A percentile compares a stretch with the other conserved stretches of the same genome.
phyloP scores from a whole-genome alignment of 1,140 invertebrate species.

The Aphelinus atriplicis region DNA sequence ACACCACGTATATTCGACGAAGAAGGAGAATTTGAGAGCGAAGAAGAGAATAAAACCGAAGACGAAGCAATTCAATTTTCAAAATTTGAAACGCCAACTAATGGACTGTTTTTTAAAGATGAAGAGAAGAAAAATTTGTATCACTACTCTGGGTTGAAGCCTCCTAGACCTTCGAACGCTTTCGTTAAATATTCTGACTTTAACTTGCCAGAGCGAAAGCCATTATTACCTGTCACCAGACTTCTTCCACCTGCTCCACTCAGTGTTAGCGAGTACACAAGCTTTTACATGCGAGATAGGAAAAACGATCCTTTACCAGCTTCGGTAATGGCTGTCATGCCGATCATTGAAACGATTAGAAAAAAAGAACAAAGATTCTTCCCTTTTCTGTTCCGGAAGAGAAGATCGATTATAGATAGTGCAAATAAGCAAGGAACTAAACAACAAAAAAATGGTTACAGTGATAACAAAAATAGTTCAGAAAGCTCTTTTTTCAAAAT shows the following conservation, averaged over 20 bases:
- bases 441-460: too few species aligned
- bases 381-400: slow-evolving; percentile 31
- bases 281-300: slow-evolving; percentile 30
- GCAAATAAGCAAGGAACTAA: background rate
- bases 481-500: background rate
- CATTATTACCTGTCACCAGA: slow-evolving; percentile 25
- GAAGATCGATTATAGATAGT: slow-evolving; percentile 12
- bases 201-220: background rate
- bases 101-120: slow-evolving; percentile 2
- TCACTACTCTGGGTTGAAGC: slow-evolving; percentile 14
- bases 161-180: background rate
- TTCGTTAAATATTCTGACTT: slow-evolving; percentile 3
- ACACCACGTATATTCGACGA: background rate
- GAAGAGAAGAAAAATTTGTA: background rate
- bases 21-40: background rate
- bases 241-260: slow-evolving; percentile 45
- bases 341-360: slow-evolving; percentile 26
- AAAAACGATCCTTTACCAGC: slow-evolving; percentile 7
- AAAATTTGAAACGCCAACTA: background rate
- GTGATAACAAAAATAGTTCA: slow-evolving; percentile 12
- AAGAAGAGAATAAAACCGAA: background rate
- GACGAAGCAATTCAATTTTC: background rate
- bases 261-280: slow-evolving; percentile 40
- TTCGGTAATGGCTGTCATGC: slow-evolving; percentile 7
- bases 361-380: slow-evolving; percentile 8